Evolutionary conservation across 2,113 vertebrate species (phyloP).

Genomic region (Labeo rohita): DNA sequence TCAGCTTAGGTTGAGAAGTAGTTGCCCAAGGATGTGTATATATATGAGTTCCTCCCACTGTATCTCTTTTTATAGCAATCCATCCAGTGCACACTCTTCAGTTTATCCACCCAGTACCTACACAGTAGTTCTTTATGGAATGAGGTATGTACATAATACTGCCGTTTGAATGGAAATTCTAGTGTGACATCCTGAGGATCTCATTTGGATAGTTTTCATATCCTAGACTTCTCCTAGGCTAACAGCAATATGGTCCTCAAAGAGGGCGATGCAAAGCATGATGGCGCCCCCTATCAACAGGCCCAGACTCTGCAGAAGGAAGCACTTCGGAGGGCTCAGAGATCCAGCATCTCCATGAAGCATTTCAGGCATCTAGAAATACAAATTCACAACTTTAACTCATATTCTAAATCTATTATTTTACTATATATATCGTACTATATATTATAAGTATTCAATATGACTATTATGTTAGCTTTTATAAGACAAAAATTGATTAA

Average conservation of each 20-base stretch:
- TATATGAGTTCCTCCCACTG: not conserved
- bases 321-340: constrained; percentile 49
- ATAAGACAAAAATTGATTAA: too few relatives aligned
- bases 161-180: not conserved
- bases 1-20: not conserved
- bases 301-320: constrained; percentile 74
- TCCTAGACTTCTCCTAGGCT: constrained; percentile 43
- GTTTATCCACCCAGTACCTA: not conserved
- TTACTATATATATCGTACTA: too few relatives aligned
- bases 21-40: not conserved
- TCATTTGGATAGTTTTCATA: not conserved
- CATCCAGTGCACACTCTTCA: not conserved
- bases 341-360: constrained; percentile 57
- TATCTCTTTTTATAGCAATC: not conserved
- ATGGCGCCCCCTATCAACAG: constrained; percentile 75
- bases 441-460: too few relatives aligned
- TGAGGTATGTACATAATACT: not conserved
- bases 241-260: constrained; percentile 74
- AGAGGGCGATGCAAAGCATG: constrained; percentile 82
- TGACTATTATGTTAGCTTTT: too few relatives aligned
- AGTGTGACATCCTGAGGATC: constrained; percentile 16
- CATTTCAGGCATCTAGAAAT: constrained; percentile 75
- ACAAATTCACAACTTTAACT: not conserved
- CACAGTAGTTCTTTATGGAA: not conserved
- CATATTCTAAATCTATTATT: too few relatives aligned